phyloP scores from a whole-genome alignment of 2,888 invertebrate genomes.

The Poecilus cupreus region DNA sequence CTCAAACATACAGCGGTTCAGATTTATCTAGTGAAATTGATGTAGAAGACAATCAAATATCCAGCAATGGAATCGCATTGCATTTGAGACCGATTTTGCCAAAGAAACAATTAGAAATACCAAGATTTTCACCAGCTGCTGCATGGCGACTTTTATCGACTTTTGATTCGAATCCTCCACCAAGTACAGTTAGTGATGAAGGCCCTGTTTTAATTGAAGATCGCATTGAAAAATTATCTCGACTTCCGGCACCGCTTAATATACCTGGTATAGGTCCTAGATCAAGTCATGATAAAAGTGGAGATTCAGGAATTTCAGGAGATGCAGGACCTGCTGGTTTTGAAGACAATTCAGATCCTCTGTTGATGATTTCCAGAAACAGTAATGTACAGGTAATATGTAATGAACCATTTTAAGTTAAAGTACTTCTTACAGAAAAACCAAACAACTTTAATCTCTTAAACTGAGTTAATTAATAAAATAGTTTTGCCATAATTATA shows the following conservation, averaged over 20 bases:
- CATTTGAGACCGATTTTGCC: constrained; percentile 86
- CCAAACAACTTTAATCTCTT: no score
- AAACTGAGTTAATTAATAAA: no score
- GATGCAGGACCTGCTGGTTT: constrained; percentile 79
- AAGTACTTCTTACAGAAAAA: no score
- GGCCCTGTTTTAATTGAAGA: constrained; percentile 73
- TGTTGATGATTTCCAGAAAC: constrained; percentile 66
- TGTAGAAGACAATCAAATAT: constrained; percentile 69
- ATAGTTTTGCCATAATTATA: no score
- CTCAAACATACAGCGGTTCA: constrained; percentile 74
- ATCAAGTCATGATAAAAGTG: constrained; percentile 82
- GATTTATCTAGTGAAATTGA: constrained; percentile 76
- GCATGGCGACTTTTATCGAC: constrained; percentile 86
- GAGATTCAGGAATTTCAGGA: constrained; percentile 89
- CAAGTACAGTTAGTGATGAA: constrained; percentile 68
- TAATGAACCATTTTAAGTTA: no score
- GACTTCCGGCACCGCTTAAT: constrained; percentile 73
- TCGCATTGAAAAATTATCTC: constrained; percentile 74
- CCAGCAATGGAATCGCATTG: constrained; percentile 80
- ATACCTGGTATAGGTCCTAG: constrained; percentile 74
- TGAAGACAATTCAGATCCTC: constrained; percentile 73
- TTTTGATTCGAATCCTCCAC: constrained; percentile 73
- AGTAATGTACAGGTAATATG: constrained; percentile 69
- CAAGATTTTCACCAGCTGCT: constrained; percentile 87
- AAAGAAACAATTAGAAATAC: constrained; percentile 84